A percentile compares a stretch with the other conserved stretches of the same genome.
Conservation (phyloP, 2,888 invertebrate species). For the Adelognathus sp. region DNA sequence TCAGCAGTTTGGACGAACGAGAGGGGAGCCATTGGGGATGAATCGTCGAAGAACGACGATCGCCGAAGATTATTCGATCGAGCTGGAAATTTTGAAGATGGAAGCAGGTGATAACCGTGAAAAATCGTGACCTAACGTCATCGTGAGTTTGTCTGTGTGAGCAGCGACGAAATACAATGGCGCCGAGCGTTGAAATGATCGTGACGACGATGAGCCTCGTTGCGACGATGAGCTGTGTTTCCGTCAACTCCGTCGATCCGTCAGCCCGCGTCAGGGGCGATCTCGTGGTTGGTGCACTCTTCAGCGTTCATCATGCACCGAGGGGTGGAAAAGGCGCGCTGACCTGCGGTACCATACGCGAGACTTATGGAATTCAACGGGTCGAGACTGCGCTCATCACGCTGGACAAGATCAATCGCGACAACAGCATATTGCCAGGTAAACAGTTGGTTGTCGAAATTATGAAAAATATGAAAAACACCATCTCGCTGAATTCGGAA, state of each 20-base stretch:
- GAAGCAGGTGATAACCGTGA: constrained; percentile 19
- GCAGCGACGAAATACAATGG: constrained; percentile 19
- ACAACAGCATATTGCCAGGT: constrained; percentile 66
- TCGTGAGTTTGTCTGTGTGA: background rate
- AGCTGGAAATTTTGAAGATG: background rate
- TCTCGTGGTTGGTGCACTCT: constrained; percentile 72
- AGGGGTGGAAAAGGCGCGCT: constrained; percentile 69
- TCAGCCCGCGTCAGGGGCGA: constrained; percentile 70
- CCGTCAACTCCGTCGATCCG: constrained; percentile 58
- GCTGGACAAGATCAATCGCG: constrained; percentile 85
- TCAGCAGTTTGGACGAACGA: background rate
- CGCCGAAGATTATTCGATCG: background rate
- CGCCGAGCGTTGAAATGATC: constrained; percentile 29
- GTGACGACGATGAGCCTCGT: constrained; percentile 29
- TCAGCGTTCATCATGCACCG: constrained; percentile 72
- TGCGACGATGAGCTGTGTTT: constrained; percentile 40
- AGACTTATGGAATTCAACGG: constrained; percentile 73
- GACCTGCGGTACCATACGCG: constrained; percentile 70
- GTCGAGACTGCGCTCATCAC: constrained; percentile 73
- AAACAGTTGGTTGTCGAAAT: too few relatives aligned
- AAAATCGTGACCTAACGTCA: constrained; percentile 41
- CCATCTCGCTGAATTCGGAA: too few relatives aligned
- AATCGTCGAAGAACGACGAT: background rate
- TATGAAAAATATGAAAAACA: constrained; percentile 11
- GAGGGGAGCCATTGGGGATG: constrained; percentile 17